Conservation (phyloP, 2,797 vertebrate species). For the Galagoides demidoff region DNA sequence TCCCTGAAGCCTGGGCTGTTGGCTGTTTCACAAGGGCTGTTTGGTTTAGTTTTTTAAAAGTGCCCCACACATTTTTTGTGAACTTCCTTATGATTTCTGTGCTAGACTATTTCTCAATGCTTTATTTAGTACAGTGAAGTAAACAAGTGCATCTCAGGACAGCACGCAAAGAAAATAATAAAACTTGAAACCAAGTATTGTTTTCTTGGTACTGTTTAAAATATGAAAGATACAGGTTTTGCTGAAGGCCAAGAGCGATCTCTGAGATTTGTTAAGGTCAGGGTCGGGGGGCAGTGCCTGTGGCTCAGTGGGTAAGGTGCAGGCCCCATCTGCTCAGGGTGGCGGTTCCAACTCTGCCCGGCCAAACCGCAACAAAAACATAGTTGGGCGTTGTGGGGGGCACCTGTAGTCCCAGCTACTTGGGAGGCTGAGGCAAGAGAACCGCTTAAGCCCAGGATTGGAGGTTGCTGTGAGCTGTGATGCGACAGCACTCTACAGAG, state of each 20-base stretch:
- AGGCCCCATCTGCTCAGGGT: too few species aligned
- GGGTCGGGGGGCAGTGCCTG: neutral
- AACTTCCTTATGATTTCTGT: conserved; percentile 6
- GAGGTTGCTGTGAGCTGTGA: too few species aligned
- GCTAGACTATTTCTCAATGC: neutral
- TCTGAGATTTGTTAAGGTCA: neutral
- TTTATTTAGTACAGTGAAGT: neutral
- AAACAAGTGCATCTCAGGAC: neutral
- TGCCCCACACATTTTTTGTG: neutral
- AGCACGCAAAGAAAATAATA: neutral
- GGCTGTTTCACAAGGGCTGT: neutral
- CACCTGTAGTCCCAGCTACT: too few species aligned
- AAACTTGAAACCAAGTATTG: neutral
- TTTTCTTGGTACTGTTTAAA: neutral
- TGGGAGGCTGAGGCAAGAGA: too few species aligned
- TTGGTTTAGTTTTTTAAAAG: neutral
- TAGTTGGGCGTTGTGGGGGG: too few species aligned
- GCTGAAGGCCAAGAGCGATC: neutral
- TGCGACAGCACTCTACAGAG: too few species aligned
- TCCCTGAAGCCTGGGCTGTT: neutral
- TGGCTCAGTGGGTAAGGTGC: too few species aligned
- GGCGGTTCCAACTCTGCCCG: too few species aligned
- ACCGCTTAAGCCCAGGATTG: too few species aligned
- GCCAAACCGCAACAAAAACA: too few species aligned
- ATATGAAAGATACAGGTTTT: neutral